Base-by-base conservation (phyloP, 1,140 invertebrate genomes). In the Leptinotarsa lineolata region DNA sequence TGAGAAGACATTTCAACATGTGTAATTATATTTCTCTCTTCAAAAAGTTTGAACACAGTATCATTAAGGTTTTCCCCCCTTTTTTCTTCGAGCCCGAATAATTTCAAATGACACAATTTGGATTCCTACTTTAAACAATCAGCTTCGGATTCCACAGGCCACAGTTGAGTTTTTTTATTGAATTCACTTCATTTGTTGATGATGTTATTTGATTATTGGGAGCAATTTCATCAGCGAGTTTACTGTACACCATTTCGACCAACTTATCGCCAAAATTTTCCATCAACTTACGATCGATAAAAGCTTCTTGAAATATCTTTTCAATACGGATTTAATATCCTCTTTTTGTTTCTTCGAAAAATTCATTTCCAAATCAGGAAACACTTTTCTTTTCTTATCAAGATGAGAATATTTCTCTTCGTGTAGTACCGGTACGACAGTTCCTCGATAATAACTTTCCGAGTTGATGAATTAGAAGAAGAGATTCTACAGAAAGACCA, bases 31-130 rank as follows among this genome's bases (percentile, higher is more conserved):
- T 60, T 60, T 60, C n/a, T 21, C n/a, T n/a, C n/a, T n/a, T n/a
- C n/a, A n/a, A n/a, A n/a, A n/a, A n/a, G n/a, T n/a, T n/a, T n/a
- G n/a, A n/a, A n/a, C n/a, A n/a, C n/a, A n/a, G n/a, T n/a, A n/a
- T n/a, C n/a, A n/a, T n/a, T n/a, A n/a, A n/a, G n/a, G n/a, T 60
- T 60, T 60, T 60, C 6, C 16, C n/a, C 59, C 59, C 59, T 60
- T 60, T 60, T n/a, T n/a, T n/a, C 59, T 60, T 60, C n/a, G 59
- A 60, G 59, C 59, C 20, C 59, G 59, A 60, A n/a, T 60, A 60
- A 60, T 60, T 60, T 60, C n/a, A 60, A 60, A 60, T 60, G n/a
- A 21, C 59, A 60, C 59, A 60, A 8, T 60, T 60, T 60, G 59
- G 59, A 60, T 60, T 60, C n/a, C n/a, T 60, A n/a, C 59, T 60